Evolutionary conservation across 2,113 vertebrate genomes (phyloP).

Genomic region (Laticauda colubrina): DNA sequence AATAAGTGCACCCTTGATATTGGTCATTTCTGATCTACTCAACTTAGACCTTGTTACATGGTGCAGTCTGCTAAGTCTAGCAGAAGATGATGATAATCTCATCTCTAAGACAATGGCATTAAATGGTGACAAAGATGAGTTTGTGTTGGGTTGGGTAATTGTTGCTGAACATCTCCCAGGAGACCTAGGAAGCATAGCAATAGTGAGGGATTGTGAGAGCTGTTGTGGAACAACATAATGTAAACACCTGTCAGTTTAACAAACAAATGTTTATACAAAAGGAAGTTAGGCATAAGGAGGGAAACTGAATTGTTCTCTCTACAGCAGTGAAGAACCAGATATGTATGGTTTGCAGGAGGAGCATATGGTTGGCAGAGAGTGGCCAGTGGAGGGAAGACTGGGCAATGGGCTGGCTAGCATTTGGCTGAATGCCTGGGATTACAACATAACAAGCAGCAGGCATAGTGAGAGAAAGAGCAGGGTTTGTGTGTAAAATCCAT

Average conservation of each 20-base stretch:
- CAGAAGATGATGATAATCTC: background rate
- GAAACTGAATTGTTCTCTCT: background rate
- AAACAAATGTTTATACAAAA: background rate
- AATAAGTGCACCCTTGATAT: background rate
- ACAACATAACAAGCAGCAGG: background rate
- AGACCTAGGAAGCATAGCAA: background rate
- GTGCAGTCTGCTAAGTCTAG: background rate
- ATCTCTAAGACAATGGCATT: background rate
- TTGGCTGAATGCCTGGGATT: background rate
- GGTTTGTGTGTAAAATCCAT: background rate
- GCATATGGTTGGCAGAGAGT: background rate
- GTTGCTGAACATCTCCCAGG: background rate
- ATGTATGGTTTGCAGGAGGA: background rate
- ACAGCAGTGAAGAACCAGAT: background rate
- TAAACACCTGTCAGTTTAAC: background rate
- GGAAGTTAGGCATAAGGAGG: background rate
- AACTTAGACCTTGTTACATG: background rate
- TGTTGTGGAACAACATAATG: background rate
- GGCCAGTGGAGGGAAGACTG: background rate
- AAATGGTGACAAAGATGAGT: background rate
- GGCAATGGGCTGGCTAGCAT: background rate
- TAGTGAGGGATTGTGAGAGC: background rate
- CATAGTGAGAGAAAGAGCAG: background rate
- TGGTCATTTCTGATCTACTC: background rate
- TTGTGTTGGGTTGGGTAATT: background rate